Evolutionary conservation across 92 coral and sea anemone genomes (phyloP), one percentile per base, ranked within the genome.

Genomic region (Actinostola sp.): DNA sequence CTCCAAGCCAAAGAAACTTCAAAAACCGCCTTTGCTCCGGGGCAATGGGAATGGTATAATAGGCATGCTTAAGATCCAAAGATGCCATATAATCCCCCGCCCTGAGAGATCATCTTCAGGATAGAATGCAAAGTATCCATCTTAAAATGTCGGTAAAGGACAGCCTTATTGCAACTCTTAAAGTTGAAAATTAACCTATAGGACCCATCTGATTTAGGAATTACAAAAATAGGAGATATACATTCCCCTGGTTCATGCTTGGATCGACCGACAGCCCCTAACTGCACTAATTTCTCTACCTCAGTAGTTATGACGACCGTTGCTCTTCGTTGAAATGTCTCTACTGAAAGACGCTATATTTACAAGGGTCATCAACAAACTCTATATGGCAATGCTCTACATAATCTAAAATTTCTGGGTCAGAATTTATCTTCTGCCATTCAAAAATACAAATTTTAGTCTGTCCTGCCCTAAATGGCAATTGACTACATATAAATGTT

Each of bases 121-220:
- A n/a, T n/a, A n/a, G n/a, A n/a, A n/a, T n/a, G n/a, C 13, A 83
- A 45, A 20, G 84, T 77, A 63, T 82, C 88, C 83, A 58, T 43
- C 33, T 82, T 75, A 76, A 74, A 66, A 42, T 65, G 80, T 8
- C 70, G 48, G 20, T 32, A 78, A 68, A 71, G 62, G 14, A 68
- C 77, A 19, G 70, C 32, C 42, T 78, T 61, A 70, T 78, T 78
- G 13, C 71, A 63, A 5, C 43, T 43, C 31, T 76, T 82, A 32
- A 82, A 57, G 34, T 83, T 83, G 55, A 83, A 50, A 33, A 83
- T 77, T 20, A 64, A 66, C 17, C 82, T 58, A 64, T 39, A 48
- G 35, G 88, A 75, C 2, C 82, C 82, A 75, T 67, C 78, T 36
- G 67, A 58, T 59, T 67, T 82, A 12, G 78, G 88, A 7, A 66